A percentile compares a stretch with the other conserved stretches of the same genome.
Conservation (phyloP, 1,140 invertebrate species). For the Chymomyza costata region DNA sequence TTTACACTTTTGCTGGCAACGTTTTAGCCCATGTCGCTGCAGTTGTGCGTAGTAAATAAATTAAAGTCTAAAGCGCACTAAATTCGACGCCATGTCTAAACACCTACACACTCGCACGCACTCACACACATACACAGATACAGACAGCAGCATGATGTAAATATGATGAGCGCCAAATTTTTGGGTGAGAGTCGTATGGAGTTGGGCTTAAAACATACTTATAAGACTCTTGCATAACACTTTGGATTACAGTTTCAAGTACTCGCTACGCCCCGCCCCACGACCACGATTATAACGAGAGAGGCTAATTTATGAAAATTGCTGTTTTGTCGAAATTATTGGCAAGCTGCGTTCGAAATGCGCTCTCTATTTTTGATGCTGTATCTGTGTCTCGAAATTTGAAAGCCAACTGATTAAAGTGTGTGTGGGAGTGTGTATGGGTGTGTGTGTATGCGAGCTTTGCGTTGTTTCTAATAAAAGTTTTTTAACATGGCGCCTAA, state of each 20-base stretch:
- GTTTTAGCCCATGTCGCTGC: slow-evolving; percentile 34
- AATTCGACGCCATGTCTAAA: slow-evolving; percentile 28
- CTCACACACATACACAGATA: slow-evolving; percentile 9
- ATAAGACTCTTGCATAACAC: slow-evolving; percentile 54
- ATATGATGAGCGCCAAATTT: slow-evolving; percentile 9
- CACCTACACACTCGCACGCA: slow-evolving; percentile 2
- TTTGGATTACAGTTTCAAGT: slow-evolving; percentile 65
- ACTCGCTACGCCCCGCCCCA: no score
- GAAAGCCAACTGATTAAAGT: no score
- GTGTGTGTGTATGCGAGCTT: no score
- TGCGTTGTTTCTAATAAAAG: no score
- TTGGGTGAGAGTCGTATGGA: slow-evolving; percentile 11
- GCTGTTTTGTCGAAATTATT: slow-evolving; percentile 66
- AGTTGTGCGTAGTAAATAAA: slow-evolving; percentile 48
- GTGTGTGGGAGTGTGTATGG: no score
- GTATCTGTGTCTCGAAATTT: no score
- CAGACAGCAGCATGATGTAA: slow-evolving; percentile 3
- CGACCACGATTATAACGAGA: slow-evolving; percentile 7
- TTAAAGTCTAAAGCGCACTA: slow-evolving; percentile 66
- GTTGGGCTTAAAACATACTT: slow-evolving; percentile 23
- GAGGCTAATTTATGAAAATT: slow-evolving; percentile 70
- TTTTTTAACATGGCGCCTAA: slow-evolving; percentile 3
- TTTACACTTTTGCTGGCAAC: slow-evolving; percentile 57
- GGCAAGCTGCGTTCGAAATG: slow-evolving; percentile 27
- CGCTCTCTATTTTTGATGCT: background rate